Base-by-base conservation (phyloP, 1,140 invertebrate species). In the Prorops nasuta region DNA sequence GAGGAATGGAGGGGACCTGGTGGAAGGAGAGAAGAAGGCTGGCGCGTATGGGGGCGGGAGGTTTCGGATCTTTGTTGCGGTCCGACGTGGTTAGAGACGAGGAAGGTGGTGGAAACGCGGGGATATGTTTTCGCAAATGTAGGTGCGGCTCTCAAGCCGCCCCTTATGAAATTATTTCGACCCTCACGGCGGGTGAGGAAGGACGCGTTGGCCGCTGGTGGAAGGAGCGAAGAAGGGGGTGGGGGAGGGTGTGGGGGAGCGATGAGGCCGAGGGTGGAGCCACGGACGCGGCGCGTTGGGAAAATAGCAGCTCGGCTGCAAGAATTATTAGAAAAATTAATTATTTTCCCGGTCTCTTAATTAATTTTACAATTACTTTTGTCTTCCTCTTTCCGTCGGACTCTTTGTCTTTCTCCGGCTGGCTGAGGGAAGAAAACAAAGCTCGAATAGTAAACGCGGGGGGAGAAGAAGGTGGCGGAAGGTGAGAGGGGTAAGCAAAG, bases 311-410 rank as follows among this genome's bases (percentile, higher is more conserved):
- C 44, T 56, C 51, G 54, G 58, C 51, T 63, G 64, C 54, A 63
- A 72, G 66, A 76, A 72, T 76, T 77, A 77, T 76, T 73, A 73
- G 74, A 77, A 77, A 77, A 77, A 76, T 76, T 77, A 76, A 76
- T 77, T 75, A 77, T 74, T 73, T 73, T 65, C 59, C 63, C 66
- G 58, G 71, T 66, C 72, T 75, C 69, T 74, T 76, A 74, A 75
- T 76, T 76, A 76, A 75, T 75, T 76, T 73, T 73, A 70, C 69
- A 72, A 74, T 75, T 75, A 69, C 60, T 61, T 42, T 49, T 40
- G 21, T 40, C 40, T 49, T 46, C 45, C 54, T 46, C 39, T 49
- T 48, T n/a, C 37, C 20, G 39, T 24, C 24, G 34, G 39, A 12
- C 28, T 28, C 16, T 36, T 46, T 35, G 12, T 21, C 34, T 16